Evolutionary conservation across 1,140 invertebrate genomes (phyloP).

Genomic region (Saccostrea cuccullata): DNA sequence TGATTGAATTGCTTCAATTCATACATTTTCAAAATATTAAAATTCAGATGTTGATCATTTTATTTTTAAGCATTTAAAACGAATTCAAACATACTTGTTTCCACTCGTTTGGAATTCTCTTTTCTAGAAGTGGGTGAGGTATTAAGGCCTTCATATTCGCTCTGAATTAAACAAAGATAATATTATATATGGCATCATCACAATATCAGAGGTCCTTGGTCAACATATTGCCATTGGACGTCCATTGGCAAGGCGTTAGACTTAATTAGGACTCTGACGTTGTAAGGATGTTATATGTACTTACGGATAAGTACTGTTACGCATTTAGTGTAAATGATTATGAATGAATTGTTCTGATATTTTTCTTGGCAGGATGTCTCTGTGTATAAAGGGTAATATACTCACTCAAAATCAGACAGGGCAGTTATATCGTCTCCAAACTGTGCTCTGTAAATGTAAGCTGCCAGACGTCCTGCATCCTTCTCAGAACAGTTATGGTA

Average conservation of each 20-base stretch:
- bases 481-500: constrained; percentile 66
- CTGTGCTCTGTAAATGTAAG: constrained; percentile 64
- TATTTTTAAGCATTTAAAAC: no score
- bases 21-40: no score
- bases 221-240: no score
- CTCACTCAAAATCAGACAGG: constrained; percentile 60
- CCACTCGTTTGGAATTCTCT: constrained; percentile 57
- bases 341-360: not conserved
- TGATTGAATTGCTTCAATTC: no score
- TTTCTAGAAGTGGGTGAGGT: constrained; percentile 48
- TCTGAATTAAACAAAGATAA: constrained; percentile 36
- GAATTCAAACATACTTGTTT: constrained; percentile 51
- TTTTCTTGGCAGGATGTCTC: not conserved
- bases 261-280: no score
- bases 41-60: no score
- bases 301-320: not conserved
- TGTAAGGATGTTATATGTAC: no score
- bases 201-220: no score
- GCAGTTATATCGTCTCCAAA: constrained; percentile 60
- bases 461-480: constrained; percentile 58
- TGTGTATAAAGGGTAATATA: not conserved
- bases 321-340: not conserved
- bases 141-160: constrained; percentile 53
- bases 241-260: no score
- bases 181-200: not conserved